Evolutionary conservation across 1,140 invertebrate species (phyloP).

Genomic region (Trichonephila clavipes): DNA sequence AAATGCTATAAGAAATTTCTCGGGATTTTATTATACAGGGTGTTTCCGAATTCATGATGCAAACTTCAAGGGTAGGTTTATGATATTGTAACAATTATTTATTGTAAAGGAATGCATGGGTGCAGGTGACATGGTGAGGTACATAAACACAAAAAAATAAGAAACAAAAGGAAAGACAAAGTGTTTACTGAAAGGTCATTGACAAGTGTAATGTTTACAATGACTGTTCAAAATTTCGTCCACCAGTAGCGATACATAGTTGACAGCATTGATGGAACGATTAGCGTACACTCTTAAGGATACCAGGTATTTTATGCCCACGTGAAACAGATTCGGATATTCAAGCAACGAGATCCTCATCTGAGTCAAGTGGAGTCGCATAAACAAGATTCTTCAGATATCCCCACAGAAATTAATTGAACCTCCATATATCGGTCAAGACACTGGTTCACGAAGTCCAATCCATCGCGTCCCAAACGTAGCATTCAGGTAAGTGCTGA

Average conservation of each 20-base stretch:
- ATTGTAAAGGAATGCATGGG: too few species aligned
- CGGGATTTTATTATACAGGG: too few species aligned
- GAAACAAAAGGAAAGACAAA: too few species aligned
- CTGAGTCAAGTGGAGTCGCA: background rate
- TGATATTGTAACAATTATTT: too few species aligned
- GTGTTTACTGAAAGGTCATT: too few species aligned
- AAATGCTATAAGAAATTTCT: too few species aligned
- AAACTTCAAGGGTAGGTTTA: too few species aligned
- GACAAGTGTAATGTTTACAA: too few species aligned
- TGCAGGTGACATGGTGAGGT: too few species aligned
- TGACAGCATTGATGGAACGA: conserved; percentile 12
- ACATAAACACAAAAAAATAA: too few species aligned
- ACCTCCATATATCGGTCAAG: background rate
- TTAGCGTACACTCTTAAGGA: background rate
- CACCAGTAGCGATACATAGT: conserved; percentile 6
- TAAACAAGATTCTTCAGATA: conserved; percentile 58
- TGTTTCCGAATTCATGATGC: too few species aligned
- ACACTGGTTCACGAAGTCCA: background rate
- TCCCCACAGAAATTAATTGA: conserved; percentile 16
- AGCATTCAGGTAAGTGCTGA: too few species aligned
- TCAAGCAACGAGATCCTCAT: conserved; percentile 39
- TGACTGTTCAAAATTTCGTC: conserved; percentile 28
- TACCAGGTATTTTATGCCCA: conserved; percentile 27
- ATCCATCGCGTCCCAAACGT: background rate
- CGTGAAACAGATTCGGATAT: conserved; percentile 4